phyloP scores from a whole-genome alignment of 2,113 vertebrate genomes.

The Pteronura brasiliensis region DNA sequence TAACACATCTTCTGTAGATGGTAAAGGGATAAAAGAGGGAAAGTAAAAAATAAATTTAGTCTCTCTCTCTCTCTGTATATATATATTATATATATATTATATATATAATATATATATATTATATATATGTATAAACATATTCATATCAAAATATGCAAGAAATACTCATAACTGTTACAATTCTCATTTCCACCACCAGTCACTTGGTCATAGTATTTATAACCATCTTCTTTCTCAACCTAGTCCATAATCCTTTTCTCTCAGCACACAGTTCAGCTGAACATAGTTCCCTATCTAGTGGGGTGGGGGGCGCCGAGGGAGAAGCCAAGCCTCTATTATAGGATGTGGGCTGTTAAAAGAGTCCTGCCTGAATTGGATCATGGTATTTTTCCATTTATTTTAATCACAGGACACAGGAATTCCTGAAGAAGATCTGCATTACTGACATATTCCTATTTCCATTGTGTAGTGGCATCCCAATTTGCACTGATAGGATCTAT shows the following conservation, averaged over 20 bases:
- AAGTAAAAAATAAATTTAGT: background rate
- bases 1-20: background rate
- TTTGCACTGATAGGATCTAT: background rate
- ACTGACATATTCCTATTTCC: background rate
- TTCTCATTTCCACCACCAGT: background rate
- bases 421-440: background rate
- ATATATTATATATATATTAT: background rate
- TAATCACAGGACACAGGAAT: background rate
- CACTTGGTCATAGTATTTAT: background rate
- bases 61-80: no score
- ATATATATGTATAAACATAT: background rate
- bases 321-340: background rate
- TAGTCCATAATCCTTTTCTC: background rate
- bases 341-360: background rate
- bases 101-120: no score
- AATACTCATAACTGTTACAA: background rate
- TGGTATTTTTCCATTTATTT: background rate
- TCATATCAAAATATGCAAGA: background rate
- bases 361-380: background rate
- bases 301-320: rapidly evolving
- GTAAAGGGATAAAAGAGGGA: background rate
- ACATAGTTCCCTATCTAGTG: background rate
- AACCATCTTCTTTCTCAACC: background rate
- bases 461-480: background rate
- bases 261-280: background rate